These are phyloP conservation scores for Rostratula benghalensis DNA, from an alignment of 2,113 vertebrate species.

Conservation along the genomic window DNA sequence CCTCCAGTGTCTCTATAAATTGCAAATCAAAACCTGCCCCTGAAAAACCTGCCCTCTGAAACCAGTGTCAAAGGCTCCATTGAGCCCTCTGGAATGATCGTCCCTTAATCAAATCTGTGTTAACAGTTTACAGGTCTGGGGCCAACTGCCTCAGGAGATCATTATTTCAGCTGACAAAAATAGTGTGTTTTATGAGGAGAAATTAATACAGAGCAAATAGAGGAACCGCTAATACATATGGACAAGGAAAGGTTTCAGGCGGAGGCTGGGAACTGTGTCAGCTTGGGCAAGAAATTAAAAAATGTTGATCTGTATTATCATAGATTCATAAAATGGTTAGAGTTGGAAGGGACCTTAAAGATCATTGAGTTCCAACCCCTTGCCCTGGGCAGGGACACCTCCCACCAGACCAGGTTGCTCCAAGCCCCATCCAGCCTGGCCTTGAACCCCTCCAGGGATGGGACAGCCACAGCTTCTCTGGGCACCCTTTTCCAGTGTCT, in stretches of 20 bases:
- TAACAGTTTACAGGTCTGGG: conserved; percentile 1
- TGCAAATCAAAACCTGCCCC: neutral
- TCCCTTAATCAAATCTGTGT: neutral
- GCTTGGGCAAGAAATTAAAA: neutral
- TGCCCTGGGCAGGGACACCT: too few relatives aligned
- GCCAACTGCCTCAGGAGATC: neutral
- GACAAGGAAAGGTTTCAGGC: neutral
- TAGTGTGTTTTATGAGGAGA: neutral
- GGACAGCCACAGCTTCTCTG: too few relatives aligned
- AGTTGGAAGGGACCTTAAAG: too few relatives aligned
- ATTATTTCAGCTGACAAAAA: conserved; percentile 1
- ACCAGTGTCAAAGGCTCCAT: neutral
- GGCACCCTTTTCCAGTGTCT: too few relatives aligned
- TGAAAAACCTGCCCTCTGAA: conserved; percentile 10
- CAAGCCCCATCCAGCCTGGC: too few relatives aligned
- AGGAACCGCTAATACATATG: neutral
- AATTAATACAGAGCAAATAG: neutral
- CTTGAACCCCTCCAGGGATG: too few relatives aligned
- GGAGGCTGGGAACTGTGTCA: neutral
- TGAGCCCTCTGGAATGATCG: neutral
- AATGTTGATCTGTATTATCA: neutral
- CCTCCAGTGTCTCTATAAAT: neutral
- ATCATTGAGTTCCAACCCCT: too few relatives aligned
- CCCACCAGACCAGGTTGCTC: too few relatives aligned
- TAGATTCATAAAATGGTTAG: too few relatives aligned